Conservation (phyloP, 2,888 invertebrate species). For the Tribolium freemani region DNA sequence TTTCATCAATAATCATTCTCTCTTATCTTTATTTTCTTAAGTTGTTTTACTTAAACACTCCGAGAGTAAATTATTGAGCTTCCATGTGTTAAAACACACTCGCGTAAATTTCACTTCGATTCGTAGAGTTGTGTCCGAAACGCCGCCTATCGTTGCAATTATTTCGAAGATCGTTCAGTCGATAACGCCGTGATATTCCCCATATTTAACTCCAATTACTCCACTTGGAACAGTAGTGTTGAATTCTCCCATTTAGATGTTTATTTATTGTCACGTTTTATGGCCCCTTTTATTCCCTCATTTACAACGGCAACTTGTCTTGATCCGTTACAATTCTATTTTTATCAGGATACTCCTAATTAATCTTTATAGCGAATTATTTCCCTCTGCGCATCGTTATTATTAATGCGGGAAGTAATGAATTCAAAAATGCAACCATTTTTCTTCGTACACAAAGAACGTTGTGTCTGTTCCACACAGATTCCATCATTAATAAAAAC, state of each 20-base stretch:
- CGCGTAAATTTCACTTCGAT: slow-evolving; percentile 38
- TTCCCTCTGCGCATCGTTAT: neutral
- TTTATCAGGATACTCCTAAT: slow-evolving; percentile 34
- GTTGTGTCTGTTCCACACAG: slow-evolving; percentile 41
- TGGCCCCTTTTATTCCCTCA: slow-evolving; percentile 41
- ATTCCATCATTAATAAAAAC: slow-evolving; percentile 48
- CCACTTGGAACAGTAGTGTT: slow-evolving; percentile 35
- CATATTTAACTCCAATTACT: slow-evolving; percentile 46
- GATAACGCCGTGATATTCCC: slow-evolving; percentile 37
- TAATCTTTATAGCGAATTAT: slow-evolving; percentile 11
- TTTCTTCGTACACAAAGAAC: slow-evolving; percentile 46
- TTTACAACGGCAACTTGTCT: slow-evolving; percentile 39
- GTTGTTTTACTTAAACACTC: slow-evolving; percentile 46
- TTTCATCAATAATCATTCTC: slow-evolving; percentile 56
- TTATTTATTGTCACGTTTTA: slow-evolving; percentile 47
- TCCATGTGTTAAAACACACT: slow-evolving; percentile 45
- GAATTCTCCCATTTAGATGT: slow-evolving; percentile 40
- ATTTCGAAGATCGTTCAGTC: slow-evolving; percentile 31
- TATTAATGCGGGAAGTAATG: slow-evolving; percentile 35
- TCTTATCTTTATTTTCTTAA: slow-evolving; percentile 55
- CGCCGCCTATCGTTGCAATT: slow-evolving; percentile 34
- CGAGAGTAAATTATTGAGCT: slow-evolving; percentile 46
- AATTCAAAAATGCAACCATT: slow-evolving; percentile 46
- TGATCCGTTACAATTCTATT: slow-evolving; percentile 38
- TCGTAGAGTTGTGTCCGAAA: slow-evolving; percentile 21